Evolutionary conservation across 2,888 invertebrate genomes (phyloP).

Genomic region (Synanthedon formicaeformis): DNA sequence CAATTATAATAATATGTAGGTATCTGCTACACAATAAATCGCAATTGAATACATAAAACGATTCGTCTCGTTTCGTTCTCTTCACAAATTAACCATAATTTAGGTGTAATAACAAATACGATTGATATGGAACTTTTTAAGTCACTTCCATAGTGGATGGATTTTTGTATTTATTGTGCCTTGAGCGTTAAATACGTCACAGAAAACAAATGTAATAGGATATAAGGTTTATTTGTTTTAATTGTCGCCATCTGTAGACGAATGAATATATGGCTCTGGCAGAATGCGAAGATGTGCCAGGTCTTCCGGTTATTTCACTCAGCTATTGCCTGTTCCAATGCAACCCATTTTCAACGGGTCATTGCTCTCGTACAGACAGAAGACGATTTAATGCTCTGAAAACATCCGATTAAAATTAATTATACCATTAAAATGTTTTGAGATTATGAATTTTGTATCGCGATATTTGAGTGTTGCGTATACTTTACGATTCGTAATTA

Average conservation of each 20-base stretch:
- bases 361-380: conserved; percentile 26
- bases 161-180: too few species aligned
- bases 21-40: conserved; percentile 21
- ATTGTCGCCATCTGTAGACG: conserved; percentile 1
- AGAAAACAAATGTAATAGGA: background rate
- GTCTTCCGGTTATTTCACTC: conserved; percentile 32
- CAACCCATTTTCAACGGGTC: conserved; percentile 41
- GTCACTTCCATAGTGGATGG: too few species aligned
- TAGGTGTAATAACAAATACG: too few species aligned
- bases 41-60: conserved; percentile 26
- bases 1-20: conserved; percentile 21
- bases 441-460: too few species aligned
- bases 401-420: too few species aligned
- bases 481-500: too few species aligned
- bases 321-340: conserved; percentile 25
- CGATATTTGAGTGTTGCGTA: too few species aligned
- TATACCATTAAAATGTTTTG: too few species aligned
- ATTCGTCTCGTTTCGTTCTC: background rate
- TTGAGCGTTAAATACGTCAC: conserved; percentile 7
- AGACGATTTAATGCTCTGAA: background rate
- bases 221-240: conserved; percentile 4
- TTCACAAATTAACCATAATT: too few species aligned
- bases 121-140: too few species aligned
- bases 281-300: conserved; percentile 35
- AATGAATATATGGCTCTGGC: conserved; percentile 21